phyloP scores from a whole-genome alignment of 2,888 invertebrate genomes.

The Philonicus albiceps region DNA sequence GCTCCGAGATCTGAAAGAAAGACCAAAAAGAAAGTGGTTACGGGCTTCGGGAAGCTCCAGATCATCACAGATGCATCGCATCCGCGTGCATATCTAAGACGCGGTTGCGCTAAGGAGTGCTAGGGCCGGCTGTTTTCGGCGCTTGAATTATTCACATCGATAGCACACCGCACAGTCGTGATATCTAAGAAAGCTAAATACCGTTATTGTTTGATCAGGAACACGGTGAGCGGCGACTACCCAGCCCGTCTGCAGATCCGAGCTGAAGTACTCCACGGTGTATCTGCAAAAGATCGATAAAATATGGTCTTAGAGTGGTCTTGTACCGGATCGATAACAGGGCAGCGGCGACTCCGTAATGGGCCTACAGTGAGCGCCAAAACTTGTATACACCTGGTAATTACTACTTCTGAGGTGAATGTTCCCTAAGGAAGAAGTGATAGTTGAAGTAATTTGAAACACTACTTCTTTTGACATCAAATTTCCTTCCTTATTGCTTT shows the following conservation, averaged over 20 bases:
- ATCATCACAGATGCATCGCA: slow-evolving; percentile 25
- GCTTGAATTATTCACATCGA: slow-evolving; percentile 33
- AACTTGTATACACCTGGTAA: neutral
- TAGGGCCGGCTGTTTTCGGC: slow-evolving; percentile 4
- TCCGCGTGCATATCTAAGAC: slow-evolving; percentile 26
- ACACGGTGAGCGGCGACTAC: slow-evolving; percentile 75
- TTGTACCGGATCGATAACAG: neutral
- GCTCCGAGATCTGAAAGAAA: slow-evolving; percentile 66
- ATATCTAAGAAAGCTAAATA: slow-evolving; percentile 57
- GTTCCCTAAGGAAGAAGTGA: neutral
- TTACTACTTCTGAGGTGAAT: neutral
- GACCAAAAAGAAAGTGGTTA: slow-evolving; percentile 26
- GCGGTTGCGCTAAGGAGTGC: slow-evolving; percentile 31
- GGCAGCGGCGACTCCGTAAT: neutral
- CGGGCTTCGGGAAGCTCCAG: slow-evolving; percentile 9
- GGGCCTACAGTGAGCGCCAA: neutral
- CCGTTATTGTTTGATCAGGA: slow-evolving; percentile 73
- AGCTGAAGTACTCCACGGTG: slow-evolving; percentile 79
- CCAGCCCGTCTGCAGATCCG: slow-evolving; percentile 81
- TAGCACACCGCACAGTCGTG: slow-evolving; percentile 13
- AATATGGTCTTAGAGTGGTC: slow-evolving; percentile 13
- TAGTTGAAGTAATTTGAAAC: neutral
- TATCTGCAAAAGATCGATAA: slow-evolving; percentile 67
- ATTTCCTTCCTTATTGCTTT: too few species aligned
- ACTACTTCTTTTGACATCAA: neutral